These are phyloP conservation scores for Knipowitschia caucasica DNA, from an alignment of 2,797 vertebrate species.

Conservation along the genomic window DNA sequence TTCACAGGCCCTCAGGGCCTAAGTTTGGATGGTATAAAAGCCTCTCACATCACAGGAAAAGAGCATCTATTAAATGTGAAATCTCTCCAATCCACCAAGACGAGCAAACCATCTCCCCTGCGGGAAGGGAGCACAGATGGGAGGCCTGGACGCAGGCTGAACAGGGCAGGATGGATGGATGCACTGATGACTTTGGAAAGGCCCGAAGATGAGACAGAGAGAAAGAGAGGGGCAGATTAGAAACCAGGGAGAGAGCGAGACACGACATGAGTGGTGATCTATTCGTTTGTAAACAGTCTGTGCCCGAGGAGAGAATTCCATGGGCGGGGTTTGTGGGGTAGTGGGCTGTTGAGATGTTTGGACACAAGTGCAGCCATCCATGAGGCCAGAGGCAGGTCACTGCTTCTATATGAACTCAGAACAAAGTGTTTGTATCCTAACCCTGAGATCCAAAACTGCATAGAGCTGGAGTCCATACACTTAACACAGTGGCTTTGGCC, in stretches of 20 bases:
- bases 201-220: no score
- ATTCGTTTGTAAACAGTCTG: constrained; percentile 59
- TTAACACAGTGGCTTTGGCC: no score
- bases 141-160: constrained; percentile 29
- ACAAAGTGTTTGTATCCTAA: no score
- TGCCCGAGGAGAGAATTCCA: constrained; percentile 59
- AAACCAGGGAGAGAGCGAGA: constrained; percentile 34
- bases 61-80: constrained; percentile 68
- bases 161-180: constrained; percentile 5
- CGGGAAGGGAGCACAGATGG: constrained; percentile 59
- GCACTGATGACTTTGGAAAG: no score
- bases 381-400: constrained; percentile 67
- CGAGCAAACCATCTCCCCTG: constrained; percentile 66
- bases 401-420: no score
- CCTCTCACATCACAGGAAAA: constrained; percentile 48
- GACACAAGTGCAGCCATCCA: constrained; percentile 66
- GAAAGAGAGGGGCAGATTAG: constrained; percentile 15
- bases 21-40: constrained; percentile 5
- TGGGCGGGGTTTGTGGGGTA: constrained; percentile 44
- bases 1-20: background rate
- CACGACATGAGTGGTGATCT: constrained; percentile 55
- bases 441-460: no score
- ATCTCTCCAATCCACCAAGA: constrained; percentile 71
- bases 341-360: constrained; percentile 75
- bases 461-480: no score